A percentile compares a stretch with the other conserved stretches of the same genome.
Conservation (phyloP, 1,140 invertebrate species). For the Caenorhabditis latens region DNA sequence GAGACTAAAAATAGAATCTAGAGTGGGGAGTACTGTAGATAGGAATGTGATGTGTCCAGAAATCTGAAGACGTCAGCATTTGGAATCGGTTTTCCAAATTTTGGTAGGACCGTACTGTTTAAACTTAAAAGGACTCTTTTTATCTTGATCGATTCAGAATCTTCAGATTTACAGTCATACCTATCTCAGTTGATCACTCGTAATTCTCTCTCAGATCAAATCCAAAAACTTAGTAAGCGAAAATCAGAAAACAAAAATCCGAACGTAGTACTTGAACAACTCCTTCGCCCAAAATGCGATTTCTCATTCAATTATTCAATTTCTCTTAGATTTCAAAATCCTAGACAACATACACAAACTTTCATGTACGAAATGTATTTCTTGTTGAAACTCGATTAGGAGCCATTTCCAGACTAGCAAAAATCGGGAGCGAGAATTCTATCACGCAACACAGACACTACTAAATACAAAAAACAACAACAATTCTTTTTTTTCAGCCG, state of each 20-base stretch:
- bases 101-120: too few relatives aligned
- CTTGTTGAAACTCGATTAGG: slow-evolving; percentile 39
- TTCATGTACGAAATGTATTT: slow-evolving; percentile 17
- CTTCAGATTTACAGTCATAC: too few relatives aligned
- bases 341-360: background rate
- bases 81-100: too few relatives aligned
- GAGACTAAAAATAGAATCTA: too few relatives aligned
- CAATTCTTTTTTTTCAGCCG: background rate
- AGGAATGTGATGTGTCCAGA: too few relatives aligned
- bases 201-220: too few relatives aligned
- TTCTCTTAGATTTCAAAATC: background rate
- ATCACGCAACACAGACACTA: slow-evolving; percentile 14
- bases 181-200: too few relatives aligned
- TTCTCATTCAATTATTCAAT: background rate
- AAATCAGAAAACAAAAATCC: background rate
- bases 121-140: too few relatives aligned
- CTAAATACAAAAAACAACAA: slow-evolving; percentile 40
- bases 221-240: too few relatives aligned
- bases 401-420: slow-evolving; percentile 26
- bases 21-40: too few relatives aligned
- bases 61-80: too few relatives aligned
- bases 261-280: slow-evolving; percentile 18
- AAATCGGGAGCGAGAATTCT: slow-evolving; percentile 1
- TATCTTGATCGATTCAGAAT: too few relatives aligned
- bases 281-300: background rate